Conservation (phyloP, 92 coral and sea anemone genomes). For the Paragorgia papillata region DNA sequence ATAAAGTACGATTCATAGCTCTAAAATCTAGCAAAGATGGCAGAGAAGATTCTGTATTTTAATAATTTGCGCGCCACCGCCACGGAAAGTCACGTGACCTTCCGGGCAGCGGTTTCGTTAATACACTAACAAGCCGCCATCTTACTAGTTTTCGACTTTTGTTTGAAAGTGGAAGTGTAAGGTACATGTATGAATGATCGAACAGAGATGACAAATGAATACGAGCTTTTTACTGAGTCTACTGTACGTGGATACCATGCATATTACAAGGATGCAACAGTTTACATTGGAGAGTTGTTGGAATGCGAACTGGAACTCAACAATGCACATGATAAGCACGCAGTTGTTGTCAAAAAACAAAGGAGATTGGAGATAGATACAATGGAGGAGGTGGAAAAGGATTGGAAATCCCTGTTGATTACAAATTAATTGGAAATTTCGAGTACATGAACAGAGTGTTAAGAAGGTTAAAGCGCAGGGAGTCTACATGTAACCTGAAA, state of each 20-base stretch:
- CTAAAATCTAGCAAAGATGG: not conserved
- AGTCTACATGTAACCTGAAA: too few species aligned
- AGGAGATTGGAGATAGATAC: constrained; percentile 69
- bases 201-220: constrained; percentile 44
- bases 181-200: too few species aligned
- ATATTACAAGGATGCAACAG: constrained; percentile 18
- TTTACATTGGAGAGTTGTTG: constrained; percentile 34
- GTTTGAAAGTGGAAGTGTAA: constrained; percentile 21
- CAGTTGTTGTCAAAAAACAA: constrained; percentile 33
- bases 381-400: constrained; percentile 64
- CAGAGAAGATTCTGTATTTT: constrained; percentile 11
- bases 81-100: too few species aligned
- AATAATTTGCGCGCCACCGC: too few species aligned
- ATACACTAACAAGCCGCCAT: too few species aligned
- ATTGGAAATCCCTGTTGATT: too few species aligned
- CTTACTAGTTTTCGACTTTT: too few species aligned
- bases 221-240: constrained; percentile 34
- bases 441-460: too few species aligned
- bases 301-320: constrained; percentile 22
- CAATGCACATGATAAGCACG: constrained; percentile 32
- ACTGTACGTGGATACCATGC: constrained; percentile 46
- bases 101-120: too few species aligned
- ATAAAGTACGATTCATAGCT: constrained; percentile 42
- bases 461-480: constrained; percentile 51
- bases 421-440: too few species aligned